Evolutionary conservation across 2,113 vertebrate species (phyloP).

Genomic region (Chaetorhynchus papuensis): DNA sequence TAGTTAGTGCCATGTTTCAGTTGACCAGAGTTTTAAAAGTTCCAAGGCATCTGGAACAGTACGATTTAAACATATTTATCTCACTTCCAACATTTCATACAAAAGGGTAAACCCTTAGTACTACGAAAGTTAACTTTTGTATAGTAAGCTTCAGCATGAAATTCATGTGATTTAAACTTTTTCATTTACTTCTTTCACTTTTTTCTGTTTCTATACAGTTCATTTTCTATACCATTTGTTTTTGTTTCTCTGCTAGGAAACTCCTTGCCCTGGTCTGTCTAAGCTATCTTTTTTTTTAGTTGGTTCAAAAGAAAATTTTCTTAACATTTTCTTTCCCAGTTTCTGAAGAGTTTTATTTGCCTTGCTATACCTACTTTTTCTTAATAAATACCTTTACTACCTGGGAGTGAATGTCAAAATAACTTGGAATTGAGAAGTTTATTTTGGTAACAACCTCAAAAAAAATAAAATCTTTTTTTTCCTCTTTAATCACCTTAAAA

Average conservation of each 20-base stretch:
- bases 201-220: background rate
- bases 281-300: background rate
- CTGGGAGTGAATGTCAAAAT: background rate
- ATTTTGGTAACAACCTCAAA: background rate
- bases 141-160: background rate
- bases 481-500: background rate
- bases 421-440: background rate
- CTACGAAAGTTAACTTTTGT: constrained; percentile 5
- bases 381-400: background rate
- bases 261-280: background rate
- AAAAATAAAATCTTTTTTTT: background rate
- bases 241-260: background rate
- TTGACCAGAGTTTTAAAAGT: background rate
- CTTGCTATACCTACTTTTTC: background rate
- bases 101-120: constrained; percentile 37
- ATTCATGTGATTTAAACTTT: background rate
- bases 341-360: background rate
- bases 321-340: background rate
- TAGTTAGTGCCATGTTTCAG: background rate
- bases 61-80: constrained; percentile 38
- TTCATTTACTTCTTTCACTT: background rate
- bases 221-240: background rate
- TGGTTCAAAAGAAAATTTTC: background rate
- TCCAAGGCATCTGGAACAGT: background rate
- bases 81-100: constrained; percentile 29